Percentiles rank a stretch among this genome's conserved stretches.
phyloP scores from a whole-genome alignment of 2,797 vertebrate genomes.

The Kryptolebias ocellatus region DNA sequence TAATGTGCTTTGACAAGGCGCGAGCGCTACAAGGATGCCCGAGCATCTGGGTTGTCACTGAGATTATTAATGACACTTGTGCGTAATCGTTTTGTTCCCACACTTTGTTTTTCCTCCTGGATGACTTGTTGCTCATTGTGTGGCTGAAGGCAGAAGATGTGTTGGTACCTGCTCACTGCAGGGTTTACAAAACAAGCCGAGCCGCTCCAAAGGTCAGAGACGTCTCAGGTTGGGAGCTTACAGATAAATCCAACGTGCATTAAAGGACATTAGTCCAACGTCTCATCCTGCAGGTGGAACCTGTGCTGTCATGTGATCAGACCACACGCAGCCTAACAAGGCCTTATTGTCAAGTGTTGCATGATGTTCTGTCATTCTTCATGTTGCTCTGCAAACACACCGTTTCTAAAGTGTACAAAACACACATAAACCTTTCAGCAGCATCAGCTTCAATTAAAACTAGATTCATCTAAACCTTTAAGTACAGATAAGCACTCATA shows the following conservation, averaged over 20 bases:
- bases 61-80: constrained; percentile 53
- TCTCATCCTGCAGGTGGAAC: constrained; percentile 9
- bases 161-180: constrained; percentile 27
- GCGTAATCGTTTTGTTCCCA: constrained; percentile 35
- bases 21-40: constrained; percentile 32
- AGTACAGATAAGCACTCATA: no score
- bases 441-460: no score
- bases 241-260: constrained; percentile 32
- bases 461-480: no score
- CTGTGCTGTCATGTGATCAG: constrained; percentile 14
- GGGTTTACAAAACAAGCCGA: constrained; percentile 35
- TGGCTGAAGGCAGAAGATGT: neutral
- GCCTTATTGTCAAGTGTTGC: neutral
- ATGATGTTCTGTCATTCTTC: constrained; percentile 1
- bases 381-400: neutral
- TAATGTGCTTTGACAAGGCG: constrained; percentile 68
- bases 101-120: constrained; percentile 26
- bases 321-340: constrained; percentile 18
- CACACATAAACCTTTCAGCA: no score
- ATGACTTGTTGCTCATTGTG: constrained; percentile 11
- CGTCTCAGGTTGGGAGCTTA: constrained; percentile 30
- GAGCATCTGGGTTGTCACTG: constrained; percentile 51
- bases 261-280: constrained; percentile 16
- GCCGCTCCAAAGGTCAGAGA: constrained; percentile 34
- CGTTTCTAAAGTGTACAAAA: no score